Percentiles rank a stretch among this genome's conserved stretches.
Conservation (phyloP, 2,888 invertebrate genomes). For the Boloria selene region DNA sequence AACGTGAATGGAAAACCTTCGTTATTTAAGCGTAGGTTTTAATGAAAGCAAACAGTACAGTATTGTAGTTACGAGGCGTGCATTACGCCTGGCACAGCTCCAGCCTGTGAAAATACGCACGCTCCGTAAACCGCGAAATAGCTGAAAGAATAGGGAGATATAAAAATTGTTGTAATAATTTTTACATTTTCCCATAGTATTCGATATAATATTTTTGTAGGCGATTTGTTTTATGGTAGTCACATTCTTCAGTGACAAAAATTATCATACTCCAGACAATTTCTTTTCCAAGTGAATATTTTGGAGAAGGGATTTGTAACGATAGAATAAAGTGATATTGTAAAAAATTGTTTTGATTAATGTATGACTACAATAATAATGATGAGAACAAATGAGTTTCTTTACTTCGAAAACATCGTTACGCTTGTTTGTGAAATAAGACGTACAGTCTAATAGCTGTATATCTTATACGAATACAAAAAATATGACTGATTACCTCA, state of each 20-base stretch:
- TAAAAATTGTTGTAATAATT: slow-evolving; percentile 18
- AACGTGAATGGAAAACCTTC: slow-evolving; percentile 11
- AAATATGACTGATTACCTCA: slow-evolving; percentile 9
- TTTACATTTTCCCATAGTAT: slow-evolving; percentile 2
- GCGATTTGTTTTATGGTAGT: slow-evolving; percentile 8
- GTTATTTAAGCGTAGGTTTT: slow-evolving; percentile 21
- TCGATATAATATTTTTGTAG: slow-evolving; percentile 7
- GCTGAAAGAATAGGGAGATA: slow-evolving; percentile 15
- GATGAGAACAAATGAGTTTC: slow-evolving; percentile 6
- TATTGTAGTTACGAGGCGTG: slow-evolving; percentile 23
- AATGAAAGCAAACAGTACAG: slow-evolving; percentile 31
- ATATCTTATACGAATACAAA: slow-evolving; percentile 1
- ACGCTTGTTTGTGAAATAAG: slow-evolving; percentile 11
- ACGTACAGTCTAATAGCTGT: slow-evolving; percentile 4
- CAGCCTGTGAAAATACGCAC: slow-evolving; percentile 19
- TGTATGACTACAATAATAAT: not conserved
- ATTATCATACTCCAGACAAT: slow-evolving; percentile 1
- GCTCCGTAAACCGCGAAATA: slow-evolving; percentile 14
- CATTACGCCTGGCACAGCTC: slow-evolving; percentile 20
- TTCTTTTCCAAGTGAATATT: not conserved
- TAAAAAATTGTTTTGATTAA: slow-evolving; percentile 17
- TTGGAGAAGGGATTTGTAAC: slow-evolving; percentile 7
- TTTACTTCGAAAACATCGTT: slow-evolving; percentile 6
- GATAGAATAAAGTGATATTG: slow-evolving; percentile 4
- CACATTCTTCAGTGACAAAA: not conserved